A percentile compares a stretch with the other conserved stretches of the same genome.
Evolutionary conservation across 2,888 invertebrate genomes (phyloP).

Genomic region (Meta bourneti): DNA sequence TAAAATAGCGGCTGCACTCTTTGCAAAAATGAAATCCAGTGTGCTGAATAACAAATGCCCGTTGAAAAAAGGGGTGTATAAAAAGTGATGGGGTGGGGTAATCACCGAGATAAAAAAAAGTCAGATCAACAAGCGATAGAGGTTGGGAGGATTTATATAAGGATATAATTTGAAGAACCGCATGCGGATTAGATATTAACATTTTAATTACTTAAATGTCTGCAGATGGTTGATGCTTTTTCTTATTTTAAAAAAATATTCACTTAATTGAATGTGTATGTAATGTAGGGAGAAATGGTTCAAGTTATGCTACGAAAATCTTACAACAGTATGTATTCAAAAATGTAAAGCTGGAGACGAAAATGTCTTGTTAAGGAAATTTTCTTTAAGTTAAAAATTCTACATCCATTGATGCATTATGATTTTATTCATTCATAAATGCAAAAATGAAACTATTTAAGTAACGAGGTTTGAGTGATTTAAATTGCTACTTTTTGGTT

Average conservation of each 20-base stretch:
- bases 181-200: neutral
- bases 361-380: too few species aligned
- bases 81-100: neutral
- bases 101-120: slow-evolving; percentile 5
- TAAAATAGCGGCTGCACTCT: neutral
- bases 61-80: neutral
- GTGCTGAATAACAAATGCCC: neutral
- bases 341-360: too few species aligned
- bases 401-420: too few species aligned
- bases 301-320: too few species aligned
- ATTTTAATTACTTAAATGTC: neutral
- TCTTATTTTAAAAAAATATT: neutral
- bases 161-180: neutral
- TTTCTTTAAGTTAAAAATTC: too few species aligned
- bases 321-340: too few species aligned
- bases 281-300: too few species aligned
- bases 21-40: neutral
- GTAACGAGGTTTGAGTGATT: too few species aligned
- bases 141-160: neutral
- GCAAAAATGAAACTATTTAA: too few species aligned
- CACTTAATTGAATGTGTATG: neutral
- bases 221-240: neutral
- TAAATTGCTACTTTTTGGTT: too few species aligned
- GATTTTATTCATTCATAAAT: too few species aligned
- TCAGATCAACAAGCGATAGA: slow-evolving; percentile 24